These are phyloP conservation scores for Nesogale talazaci DNA, from an alignment of 2,113 vertebrate genomes.

Conservation along the genomic window DNA sequence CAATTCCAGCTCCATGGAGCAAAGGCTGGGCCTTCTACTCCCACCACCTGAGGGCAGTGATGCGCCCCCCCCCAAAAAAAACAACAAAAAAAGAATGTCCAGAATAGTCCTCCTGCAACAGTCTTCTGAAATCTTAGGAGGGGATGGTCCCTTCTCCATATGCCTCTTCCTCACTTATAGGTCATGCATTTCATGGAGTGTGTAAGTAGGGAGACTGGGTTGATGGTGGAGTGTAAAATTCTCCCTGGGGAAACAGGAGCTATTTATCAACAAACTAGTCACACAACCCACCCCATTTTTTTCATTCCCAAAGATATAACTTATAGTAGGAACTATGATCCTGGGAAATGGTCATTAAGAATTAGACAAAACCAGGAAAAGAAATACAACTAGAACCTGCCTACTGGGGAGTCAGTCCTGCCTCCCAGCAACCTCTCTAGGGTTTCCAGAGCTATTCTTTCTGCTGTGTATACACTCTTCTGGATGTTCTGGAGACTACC, in stretches of 20 bases:
- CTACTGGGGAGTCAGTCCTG: neutral
- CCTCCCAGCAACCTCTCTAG: too few species aligned
- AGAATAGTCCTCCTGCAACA: neutral
- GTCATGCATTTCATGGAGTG: neutral
- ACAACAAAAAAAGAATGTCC: too few species aligned
- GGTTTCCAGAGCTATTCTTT: slow-evolving; percentile 22
- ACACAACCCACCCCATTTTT: neutral
- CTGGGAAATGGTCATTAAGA: slow-evolving; percentile 55
- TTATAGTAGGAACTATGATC: slow-evolving; percentile 22
- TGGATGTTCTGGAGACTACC: slow-evolving; percentile 71
- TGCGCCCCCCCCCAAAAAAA: too few species aligned
- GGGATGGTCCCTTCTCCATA: neutral
- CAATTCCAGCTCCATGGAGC: too few species aligned
- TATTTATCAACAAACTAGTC: neutral
- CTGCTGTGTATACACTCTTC: slow-evolving; percentile 81
- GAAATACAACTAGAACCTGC: slow-evolving; percentile 24
- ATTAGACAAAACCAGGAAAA: slow-evolving; percentile 36
- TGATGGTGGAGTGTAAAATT: neutral
- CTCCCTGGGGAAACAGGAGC: neutral
- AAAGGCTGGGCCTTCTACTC: too few species aligned
- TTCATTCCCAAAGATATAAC: neutral
- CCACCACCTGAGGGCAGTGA: too few species aligned
- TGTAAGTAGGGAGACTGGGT: neutral
- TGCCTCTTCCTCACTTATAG: neutral
- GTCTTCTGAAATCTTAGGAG: neutral